phyloP scores from a whole-genome alignment of 2,113 vertebrate genomes.

The Lycocorax pyrrhopterus region DNA sequence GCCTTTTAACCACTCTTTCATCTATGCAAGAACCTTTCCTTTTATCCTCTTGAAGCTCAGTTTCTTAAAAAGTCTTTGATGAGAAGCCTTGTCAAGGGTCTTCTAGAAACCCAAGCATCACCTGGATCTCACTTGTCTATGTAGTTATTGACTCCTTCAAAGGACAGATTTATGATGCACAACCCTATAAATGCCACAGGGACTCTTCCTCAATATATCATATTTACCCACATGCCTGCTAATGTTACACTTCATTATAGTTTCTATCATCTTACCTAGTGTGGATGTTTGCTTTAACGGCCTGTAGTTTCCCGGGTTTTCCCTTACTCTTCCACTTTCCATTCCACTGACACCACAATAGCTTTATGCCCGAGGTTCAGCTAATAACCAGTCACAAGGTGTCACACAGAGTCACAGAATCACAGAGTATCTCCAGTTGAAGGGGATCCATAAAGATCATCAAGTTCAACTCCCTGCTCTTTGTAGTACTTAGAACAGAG shows the following conservation, averaged over 20 bases:
- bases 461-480: background rate
- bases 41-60: constrained; percentile 11
- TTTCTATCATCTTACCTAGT: background rate
- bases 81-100: constrained; percentile 12
- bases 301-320: background rate
- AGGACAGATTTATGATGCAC: constrained; percentile 14
- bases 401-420: background rate
- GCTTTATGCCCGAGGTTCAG: background rate
- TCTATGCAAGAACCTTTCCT: constrained; percentile 9
- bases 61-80: constrained; percentile 35
- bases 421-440: background rate
- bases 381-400: background rate
- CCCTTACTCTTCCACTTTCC: background rate
- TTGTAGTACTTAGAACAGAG: background rate
- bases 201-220: constrained; percentile 2
- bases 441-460: background rate
- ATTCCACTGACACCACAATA: background rate
- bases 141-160: constrained; percentile 17
- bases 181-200: background rate
- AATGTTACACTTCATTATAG: background rate
- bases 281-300: background rate
- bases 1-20: constrained; percentile 36
- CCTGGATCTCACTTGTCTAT: background rate
- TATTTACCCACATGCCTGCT: background rate
- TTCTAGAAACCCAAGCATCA: background rate